These are phyloP conservation scores for Falco punctatus DNA, from an alignment of 2,113 vertebrate genomes.

Conservation along the genomic window DNA sequence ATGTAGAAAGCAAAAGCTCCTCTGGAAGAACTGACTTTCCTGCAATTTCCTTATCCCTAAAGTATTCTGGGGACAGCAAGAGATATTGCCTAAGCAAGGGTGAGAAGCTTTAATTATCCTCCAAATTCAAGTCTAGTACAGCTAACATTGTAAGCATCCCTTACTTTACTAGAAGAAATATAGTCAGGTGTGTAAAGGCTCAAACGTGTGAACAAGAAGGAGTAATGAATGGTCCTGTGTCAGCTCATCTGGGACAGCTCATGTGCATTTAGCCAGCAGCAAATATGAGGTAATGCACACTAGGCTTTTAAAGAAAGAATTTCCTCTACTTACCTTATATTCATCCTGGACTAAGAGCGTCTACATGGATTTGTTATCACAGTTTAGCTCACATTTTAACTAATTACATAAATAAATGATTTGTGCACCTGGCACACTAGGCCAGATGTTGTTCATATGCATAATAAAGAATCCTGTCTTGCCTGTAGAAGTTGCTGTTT, in stretches of 20 bases:
- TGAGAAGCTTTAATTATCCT: not conserved
- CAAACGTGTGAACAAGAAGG: not conserved
- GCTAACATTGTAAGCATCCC: not conserved
- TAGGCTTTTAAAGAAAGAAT: not conserved
- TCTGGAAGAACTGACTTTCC: not conserved
- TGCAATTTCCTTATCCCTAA: not conserved
- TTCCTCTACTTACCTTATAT: not conserved
- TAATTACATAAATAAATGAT: conserved; percentile 64
- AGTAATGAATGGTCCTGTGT: not conserved
- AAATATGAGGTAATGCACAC: not conserved
- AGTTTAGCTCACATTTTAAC: conserved; percentile 22
- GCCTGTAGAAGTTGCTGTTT: conserved; percentile 19
- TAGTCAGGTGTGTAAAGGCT: not conserved
- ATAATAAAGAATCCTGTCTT: conserved; percentile 47
- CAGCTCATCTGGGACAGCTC: not conserved
- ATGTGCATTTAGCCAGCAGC: not conserved
- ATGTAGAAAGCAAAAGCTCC: not conserved
- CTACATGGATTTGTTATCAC: conserved; percentile 45
- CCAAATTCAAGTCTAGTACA: not conserved
- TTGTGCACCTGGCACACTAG: conserved; percentile 43
- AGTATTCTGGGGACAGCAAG: not conserved
- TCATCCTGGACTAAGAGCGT: not conserved
- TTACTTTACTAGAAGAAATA: not conserved
- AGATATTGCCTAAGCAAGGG: not conserved
- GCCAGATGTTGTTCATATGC: conserved; percentile 52